phyloP scores from a whole-genome alignment of 2,888 invertebrate species.

The Ernsta delagoae region DNA sequence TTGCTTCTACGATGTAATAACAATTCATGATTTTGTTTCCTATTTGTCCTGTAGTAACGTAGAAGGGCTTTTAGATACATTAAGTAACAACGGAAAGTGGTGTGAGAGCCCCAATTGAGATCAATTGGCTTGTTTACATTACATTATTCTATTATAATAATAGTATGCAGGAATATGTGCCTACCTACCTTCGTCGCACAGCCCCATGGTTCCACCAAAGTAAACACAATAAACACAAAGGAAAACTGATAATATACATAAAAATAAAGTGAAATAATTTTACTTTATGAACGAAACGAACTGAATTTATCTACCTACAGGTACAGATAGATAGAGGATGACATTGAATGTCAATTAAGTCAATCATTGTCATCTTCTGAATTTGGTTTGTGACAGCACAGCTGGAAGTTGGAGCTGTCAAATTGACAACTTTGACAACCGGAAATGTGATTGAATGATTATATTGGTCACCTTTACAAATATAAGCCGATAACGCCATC shows the following conservation, averaged over 20 bases:
- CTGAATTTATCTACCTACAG: too few species aligned
- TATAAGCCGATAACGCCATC: conserved; percentile 41
- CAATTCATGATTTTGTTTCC: background rate
- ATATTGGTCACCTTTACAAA: conserved; percentile 39
- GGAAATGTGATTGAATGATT: conserved; percentile 43
- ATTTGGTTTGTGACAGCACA: conserved; percentile 4
- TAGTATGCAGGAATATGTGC: conserved; percentile 36
- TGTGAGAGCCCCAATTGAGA: conserved; percentile 43
- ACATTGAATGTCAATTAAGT: background rate
- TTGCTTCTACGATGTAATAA: conserved; percentile 10
- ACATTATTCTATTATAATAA: conserved; percentile 36
- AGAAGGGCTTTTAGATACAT: background rate
- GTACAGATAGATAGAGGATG: background rate
- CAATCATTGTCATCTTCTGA: too few species aligned
- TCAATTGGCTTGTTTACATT: conserved; percentile 73
- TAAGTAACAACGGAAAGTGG: conserved; percentile 8
- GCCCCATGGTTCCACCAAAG: conserved; percentile 58
- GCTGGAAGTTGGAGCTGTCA: conserved; percentile 34
- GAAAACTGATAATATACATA: conserved; percentile 6
- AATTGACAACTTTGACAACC: conserved; percentile 34
- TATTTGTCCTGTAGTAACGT: conserved; percentile 17
- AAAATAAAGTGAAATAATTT: conserved; percentile 22
- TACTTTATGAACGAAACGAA: background rate
- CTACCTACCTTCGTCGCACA: conserved; percentile 76
- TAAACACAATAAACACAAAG: conserved; percentile 25